Percentiles rank a stretch among this genome's conserved stretches.
Conservation (phyloP, 2,888 invertebrate genomes). For the Drosophila rubida region DNA sequence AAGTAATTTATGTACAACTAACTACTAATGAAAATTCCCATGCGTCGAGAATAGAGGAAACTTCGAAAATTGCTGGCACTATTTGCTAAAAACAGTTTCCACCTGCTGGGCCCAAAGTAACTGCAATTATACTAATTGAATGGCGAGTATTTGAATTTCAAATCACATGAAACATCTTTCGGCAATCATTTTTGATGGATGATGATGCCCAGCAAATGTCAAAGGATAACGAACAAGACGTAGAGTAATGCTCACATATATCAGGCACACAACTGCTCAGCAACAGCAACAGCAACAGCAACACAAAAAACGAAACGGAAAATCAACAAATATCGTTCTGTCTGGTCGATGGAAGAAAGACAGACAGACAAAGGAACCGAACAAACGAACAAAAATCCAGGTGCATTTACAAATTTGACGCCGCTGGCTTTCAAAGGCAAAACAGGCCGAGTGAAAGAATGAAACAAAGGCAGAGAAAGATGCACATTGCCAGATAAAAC, state of each 20-base stretch:
- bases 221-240: slow-evolving; percentile 71
- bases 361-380: slow-evolving; percentile 55
- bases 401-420: slow-evolving; percentile 81
- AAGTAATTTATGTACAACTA: background rate
- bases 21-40: background rate
- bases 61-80: background rate
- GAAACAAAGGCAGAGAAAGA: slow-evolving; percentile 60
- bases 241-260: slow-evolving; percentile 63
- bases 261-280: slow-evolving; percentile 32
- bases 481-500: slow-evolving; percentile 76
- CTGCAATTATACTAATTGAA: slow-evolving; percentile 79
- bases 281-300: slow-evolving; percentile 13
- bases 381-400: slow-evolving; percentile 69
- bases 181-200: slow-evolving; percentile 81
- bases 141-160: slow-evolving; percentile 70
- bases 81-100: slow-evolving; percentile 37
- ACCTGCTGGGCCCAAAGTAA: slow-evolving; percentile 60
- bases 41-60: background rate
- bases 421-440: slow-evolving; percentile 72
- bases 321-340: slow-evolving; percentile 66
- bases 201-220: slow-evolving; percentile 74
- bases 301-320: slow-evolving; percentile 19
- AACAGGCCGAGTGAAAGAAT: slow-evolving; percentile 62
- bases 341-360: slow-evolving; percentile 37
- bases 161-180: slow-evolving; percentile 77